Conservation (phyloP, 2,797 vertebrate genomes). For the Pogonophryne albipinna region DNA sequence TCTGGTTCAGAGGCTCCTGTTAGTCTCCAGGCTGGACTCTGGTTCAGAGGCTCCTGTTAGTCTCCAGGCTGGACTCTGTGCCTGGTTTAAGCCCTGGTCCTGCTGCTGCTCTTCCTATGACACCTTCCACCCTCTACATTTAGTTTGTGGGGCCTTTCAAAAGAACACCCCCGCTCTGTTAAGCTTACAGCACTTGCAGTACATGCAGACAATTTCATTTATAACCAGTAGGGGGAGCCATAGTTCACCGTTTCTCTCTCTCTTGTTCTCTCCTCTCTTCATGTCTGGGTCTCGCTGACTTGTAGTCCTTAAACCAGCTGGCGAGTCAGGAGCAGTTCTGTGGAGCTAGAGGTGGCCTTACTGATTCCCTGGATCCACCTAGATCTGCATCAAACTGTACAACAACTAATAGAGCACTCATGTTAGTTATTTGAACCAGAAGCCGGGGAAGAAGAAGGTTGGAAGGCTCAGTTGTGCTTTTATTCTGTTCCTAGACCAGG, state of each 20-base stretch:
- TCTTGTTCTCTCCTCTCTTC: background rate
- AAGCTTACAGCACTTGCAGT: background rate
- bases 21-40: constrained; percentile 43
- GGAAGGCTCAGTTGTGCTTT: background rate
- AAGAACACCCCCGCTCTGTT: constrained; percentile 10
- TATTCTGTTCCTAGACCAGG: constrained; percentile 39
- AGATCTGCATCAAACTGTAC: constrained; percentile 11
- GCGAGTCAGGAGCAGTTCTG: constrained; percentile 18
- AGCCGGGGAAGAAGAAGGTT: background rate
- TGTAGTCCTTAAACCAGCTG: constrained; percentile 28
- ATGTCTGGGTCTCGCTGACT: constrained; percentile 19
- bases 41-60: constrained; percentile 58
- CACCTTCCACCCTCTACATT: constrained; percentile 10
- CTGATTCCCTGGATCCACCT: constrained; percentile 29
- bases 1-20: constrained; percentile 65
- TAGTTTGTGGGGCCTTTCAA: constrained; percentile 6
- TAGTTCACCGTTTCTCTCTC: constrained; percentile 25
- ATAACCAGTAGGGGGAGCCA: constrained; percentile 58
- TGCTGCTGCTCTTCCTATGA: constrained; percentile 43
- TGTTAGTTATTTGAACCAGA: constrained; percentile 10
- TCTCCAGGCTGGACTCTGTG: constrained; percentile 13
- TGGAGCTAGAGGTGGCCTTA: constrained; percentile 48
- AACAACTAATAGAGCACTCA: constrained; percentile 10
- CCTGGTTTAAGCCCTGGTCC: constrained; percentile 43
- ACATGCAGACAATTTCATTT: background rate